These are phyloP conservation scores for Teleiodes luculella DNA, from an alignment of 2,888 invertebrate genomes.

Conservation along the genomic window DNA sequence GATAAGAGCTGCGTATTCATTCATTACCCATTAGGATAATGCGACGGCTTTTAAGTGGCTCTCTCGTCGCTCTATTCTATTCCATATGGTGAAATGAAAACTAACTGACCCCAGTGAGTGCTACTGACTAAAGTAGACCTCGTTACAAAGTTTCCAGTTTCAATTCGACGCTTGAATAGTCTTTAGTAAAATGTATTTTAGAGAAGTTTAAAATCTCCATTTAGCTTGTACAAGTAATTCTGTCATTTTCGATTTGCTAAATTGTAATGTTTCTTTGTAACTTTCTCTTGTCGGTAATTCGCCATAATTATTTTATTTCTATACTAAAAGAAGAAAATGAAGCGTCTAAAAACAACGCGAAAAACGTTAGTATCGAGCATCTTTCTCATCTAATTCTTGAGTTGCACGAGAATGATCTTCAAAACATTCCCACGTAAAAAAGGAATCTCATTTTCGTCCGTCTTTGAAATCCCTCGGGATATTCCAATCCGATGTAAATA, in stretches of 20 bases:
- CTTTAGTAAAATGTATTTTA: neutral
- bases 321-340: too few relatives aligned
- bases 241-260: neutral
- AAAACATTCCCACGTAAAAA: too few relatives aligned
- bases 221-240: neutral
- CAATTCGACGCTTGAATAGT: neutral
- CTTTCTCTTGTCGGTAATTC: too few relatives aligned
- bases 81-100: neutral
- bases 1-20: too few relatives aligned
- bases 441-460: neutral
- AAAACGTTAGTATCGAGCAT: too few relatives aligned
- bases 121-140: neutral
- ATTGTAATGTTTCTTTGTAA: neutral
- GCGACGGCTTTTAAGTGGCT: too few relatives aligned
- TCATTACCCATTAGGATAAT: too few relatives aligned
- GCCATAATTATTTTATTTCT: too few relatives aligned
- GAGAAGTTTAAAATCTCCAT: neutral
- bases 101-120: neutral
- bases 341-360: too few relatives aligned
- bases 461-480: neutral
- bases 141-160: neutral
- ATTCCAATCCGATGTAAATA: neutral
- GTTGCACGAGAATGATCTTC: too few relatives aligned
- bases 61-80: neutral
- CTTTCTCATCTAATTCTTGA: too few relatives aligned